A percentile compares a stretch with the other conserved stretches of the same genome.
Conservation (phyloP, 2,888 invertebrate genomes). For the Drosophila setosimentum region DNA sequence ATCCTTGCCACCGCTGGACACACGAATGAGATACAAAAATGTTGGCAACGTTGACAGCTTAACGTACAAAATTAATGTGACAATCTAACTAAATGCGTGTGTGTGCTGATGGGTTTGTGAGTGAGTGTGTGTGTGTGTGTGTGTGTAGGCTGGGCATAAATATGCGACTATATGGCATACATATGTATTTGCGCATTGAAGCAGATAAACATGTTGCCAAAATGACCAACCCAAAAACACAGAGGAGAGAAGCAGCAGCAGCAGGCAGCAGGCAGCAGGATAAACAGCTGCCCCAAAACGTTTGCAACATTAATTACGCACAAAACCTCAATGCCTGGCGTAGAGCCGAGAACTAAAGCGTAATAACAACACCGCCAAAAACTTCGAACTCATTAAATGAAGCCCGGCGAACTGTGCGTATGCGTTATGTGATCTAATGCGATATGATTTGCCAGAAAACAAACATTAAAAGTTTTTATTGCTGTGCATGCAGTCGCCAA, state of each 20-base stretch:
- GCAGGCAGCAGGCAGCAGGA: slow-evolving; percentile 6
- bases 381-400: slow-evolving; percentile 64
- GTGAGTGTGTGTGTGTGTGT: slow-evolving; percentile 22
- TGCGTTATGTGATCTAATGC: slow-evolving; percentile 68
- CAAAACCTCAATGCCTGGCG: slow-evolving; percentile 31
- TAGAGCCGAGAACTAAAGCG: slow-evolving; percentile 6
- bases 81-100: slow-evolving; percentile 65
- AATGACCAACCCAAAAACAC: slow-evolving; percentile 43
- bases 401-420: slow-evolving; percentile 57
- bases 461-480: slow-evolving; percentile 78
- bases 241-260: background rate
- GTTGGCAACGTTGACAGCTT: slow-evolving; percentile 77
- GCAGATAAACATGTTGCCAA: slow-evolving; percentile 76
- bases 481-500: slow-evolving; percentile 32
- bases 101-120: slow-evolving; percentile 19
- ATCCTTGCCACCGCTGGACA: slow-evolving; percentile 22
- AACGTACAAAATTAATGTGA: slow-evolving; percentile 79
- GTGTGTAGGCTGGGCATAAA: slow-evolving; percentile 40
- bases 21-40: slow-evolving; percentile 66
- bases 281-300: slow-evolving; percentile 55
- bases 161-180: slow-evolving; percentile 32
- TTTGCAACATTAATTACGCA: slow-evolving; percentile 65
- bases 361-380: slow-evolving; percentile 22
- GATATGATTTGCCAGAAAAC: slow-evolving; percentile 56
- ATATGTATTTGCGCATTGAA: slow-evolving; percentile 55